Conservation (phyloP, 2,888 invertebrate species). For the Ephialtes manifestator region DNA sequence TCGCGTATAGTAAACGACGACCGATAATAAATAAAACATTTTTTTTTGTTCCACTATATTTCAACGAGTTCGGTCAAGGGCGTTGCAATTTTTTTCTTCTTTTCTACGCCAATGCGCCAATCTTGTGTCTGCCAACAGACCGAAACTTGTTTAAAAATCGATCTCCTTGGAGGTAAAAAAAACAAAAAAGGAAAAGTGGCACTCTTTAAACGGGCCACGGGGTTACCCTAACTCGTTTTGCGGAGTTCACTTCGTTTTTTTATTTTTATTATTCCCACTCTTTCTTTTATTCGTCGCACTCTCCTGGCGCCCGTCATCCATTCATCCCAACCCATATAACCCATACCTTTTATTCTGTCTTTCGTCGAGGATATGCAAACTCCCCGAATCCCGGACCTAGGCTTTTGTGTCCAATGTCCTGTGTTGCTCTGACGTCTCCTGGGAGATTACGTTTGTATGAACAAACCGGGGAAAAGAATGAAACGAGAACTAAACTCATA, state of each 20-base stretch:
- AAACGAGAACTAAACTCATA: slow-evolving; percentile 20
- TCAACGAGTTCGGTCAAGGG: slow-evolving; percentile 16
- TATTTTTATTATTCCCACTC: slow-evolving; percentile 17
- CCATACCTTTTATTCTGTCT: slow-evolving; percentile 20
- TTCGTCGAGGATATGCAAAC: slow-evolving; percentile 45
- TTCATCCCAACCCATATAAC: not conserved
- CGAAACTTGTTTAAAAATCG: slow-evolving; percentile 48
- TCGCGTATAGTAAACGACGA: not conserved
- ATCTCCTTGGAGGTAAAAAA: slow-evolving; percentile 19
- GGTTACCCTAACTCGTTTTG: slow-evolving; percentile 58
- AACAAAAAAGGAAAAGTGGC: slow-evolving; percentile 22
- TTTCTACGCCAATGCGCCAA: slow-evolving; percentile 38
- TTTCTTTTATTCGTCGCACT: slow-evolving; percentile 32
- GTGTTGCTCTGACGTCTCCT: slow-evolving; percentile 11
- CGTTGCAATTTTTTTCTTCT: slow-evolving; percentile 9
- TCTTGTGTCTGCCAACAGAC: not conserved
- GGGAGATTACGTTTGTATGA: slow-evolving; percentile 22
- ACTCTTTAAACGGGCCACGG: slow-evolving; percentile 52
- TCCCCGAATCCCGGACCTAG: slow-evolving; percentile 46
- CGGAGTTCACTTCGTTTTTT: slow-evolving; percentile 26
- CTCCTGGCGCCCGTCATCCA: slow-evolving; percentile 5
- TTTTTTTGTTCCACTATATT: slow-evolving; percentile 16
- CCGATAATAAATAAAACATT: slow-evolving; percentile 22
- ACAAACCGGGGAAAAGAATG: slow-evolving; percentile 1
- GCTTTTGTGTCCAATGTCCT: slow-evolving; percentile 42